Conservation (phyloP, 1,140 invertebrate genomes). For the Bombus superbus region DNA sequence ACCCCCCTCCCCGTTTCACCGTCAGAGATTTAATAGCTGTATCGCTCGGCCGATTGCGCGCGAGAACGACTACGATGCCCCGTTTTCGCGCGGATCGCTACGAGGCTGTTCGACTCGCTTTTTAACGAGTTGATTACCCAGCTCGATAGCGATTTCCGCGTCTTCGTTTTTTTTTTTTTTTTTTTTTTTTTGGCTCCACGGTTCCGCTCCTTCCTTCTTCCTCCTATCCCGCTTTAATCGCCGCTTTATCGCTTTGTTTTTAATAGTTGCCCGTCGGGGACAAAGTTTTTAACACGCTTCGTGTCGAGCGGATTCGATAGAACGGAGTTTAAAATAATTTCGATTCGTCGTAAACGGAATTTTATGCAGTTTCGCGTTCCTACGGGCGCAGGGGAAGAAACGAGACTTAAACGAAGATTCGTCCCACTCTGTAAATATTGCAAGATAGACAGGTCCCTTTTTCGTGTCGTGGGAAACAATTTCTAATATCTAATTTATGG, state of each 20-base stretch:
- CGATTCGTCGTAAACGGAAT: too few species aligned
- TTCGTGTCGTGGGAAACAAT: too few species aligned
- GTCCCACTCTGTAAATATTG: too few species aligned
- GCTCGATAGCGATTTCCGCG: not conserved
- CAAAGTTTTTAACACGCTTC: too few species aligned
- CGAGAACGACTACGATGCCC: not conserved
- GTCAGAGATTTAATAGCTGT: slow-evolving; percentile 55
- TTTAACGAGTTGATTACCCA: not conserved
- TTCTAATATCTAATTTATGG: too few species aligned
- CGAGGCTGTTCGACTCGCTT: not conserved
- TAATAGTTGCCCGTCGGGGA: not conserved
- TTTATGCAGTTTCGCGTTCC: too few species aligned
- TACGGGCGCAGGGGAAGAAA: too few species aligned
- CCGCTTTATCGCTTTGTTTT: not conserved
- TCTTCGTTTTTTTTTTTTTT: not conserved
- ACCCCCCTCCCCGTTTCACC: not conserved
- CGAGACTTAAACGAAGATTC: too few species aligned
- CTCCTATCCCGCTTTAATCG: not conserved
- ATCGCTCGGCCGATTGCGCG: slow-evolving; percentile 35
- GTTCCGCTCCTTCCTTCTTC: not conserved
- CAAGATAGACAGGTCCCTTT: rapidly evolving
- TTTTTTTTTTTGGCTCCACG: not conserved
- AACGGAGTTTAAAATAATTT: too few species aligned
- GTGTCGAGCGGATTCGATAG: too few species aligned
- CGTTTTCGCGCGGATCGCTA: not conserved